Conservation (phyloP, 92 coral and sea anemone genomes). For the Zoanthus solanderi region DNA sequence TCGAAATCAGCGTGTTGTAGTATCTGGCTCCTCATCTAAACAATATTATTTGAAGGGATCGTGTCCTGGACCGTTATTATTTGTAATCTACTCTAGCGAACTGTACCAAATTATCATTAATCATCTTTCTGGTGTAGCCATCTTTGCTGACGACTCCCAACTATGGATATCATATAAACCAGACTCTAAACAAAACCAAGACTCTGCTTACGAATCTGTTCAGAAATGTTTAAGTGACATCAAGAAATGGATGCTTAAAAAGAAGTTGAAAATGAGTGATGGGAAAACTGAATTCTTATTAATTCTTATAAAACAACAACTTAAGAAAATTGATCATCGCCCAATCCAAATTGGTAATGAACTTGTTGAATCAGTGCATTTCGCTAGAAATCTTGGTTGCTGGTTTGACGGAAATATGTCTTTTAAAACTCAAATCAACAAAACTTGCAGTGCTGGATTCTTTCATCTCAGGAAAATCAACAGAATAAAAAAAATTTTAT, state of each 20-base stretch:
- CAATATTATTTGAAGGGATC: not conserved
- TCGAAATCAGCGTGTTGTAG: not conserved
- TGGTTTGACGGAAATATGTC: no score
- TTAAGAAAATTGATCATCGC: not conserved
- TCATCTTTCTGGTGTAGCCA: no score
- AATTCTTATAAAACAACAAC: no score
- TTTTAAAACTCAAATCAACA: no score
- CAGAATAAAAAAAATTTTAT: no score
- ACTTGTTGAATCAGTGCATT: not conserved
- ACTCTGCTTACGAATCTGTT: constrained; percentile 13
- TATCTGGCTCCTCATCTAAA: not conserved
- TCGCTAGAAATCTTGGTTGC: not conserved
- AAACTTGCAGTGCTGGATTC: no score
- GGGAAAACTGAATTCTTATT: no score
- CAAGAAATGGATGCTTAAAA: not conserved
- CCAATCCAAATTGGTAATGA: not conserved
- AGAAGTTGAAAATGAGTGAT: not conserved
- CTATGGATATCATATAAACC: not conserved
- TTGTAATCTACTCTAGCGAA: no score
- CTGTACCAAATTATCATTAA: no score
- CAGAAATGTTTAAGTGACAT: not conserved
- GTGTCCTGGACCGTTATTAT: not conserved
- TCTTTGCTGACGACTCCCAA: not conserved
- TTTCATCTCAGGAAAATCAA: no score
- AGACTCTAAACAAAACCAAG: constrained; percentile 5